Conservation (phyloP, 1,140 invertebrate genomes). For the Laodelphax striatellus region DNA sequence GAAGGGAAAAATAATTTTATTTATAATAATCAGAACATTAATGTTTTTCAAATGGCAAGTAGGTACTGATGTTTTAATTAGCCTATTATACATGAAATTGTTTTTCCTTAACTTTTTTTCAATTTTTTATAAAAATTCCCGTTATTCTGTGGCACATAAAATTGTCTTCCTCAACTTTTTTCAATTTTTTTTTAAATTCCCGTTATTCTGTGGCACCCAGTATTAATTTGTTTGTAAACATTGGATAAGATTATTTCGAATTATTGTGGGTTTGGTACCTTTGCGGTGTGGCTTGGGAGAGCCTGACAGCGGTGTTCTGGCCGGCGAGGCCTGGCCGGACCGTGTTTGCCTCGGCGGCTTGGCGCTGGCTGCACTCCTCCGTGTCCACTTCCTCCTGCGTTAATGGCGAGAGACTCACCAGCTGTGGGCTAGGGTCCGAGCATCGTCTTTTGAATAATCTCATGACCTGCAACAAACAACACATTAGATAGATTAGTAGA, state of each 20-base stretch:
- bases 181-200: too few relatives aligned
- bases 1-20: too few relatives aligned
- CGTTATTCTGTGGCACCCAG: too few relatives aligned
- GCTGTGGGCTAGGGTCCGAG: constrained; percentile 38
- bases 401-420: constrained; percentile 39
- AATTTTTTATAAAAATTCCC: too few relatives aligned
- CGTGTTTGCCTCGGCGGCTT: constrained; percentile 9
- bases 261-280: constrained; percentile 14
- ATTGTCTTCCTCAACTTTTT: too few relatives aligned
- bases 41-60: too few relatives aligned
- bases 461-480: constrained; percentile 28
- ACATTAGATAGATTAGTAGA: too few relatives aligned
- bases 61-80: too few relatives aligned
- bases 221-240: neutral
- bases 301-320: constrained; percentile 21
- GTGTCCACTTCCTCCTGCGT: constrained; percentile 29
- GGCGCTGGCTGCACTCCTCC: neutral
- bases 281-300: constrained; percentile 25
- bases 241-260: neutral
- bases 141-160: too few relatives aligned
- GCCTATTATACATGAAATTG: too few relatives aligned
- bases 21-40: too few relatives aligned
- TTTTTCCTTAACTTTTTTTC: too few relatives aligned
- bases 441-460: constrained; percentile 38
- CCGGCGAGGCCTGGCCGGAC: constrained; percentile 21